Evolutionary conservation across 1,140 invertebrate genomes (phyloP).

Genomic region (Lordiphosa mommai): DNA sequence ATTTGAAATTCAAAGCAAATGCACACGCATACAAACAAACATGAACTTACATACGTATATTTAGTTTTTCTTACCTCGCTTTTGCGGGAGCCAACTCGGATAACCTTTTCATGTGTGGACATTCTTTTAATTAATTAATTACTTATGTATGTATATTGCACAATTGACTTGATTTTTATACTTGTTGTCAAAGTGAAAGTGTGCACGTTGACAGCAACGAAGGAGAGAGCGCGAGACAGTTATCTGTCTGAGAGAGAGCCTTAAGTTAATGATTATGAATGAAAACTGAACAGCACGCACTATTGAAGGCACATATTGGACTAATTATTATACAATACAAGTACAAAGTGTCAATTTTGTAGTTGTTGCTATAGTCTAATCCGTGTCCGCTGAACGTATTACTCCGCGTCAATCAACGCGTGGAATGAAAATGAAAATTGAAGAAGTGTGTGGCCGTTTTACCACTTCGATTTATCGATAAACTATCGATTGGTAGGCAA

Average conservation of each 20-base stretch:
- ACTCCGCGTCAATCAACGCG: too few species aligned
- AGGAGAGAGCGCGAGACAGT: conserved; percentile 4
- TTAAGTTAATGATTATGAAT: conserved; percentile 43
- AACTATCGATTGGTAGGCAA: background rate
- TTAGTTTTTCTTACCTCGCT: conserved; percentile 82
- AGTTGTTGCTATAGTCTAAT: conserved; percentile 13
- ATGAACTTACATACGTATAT: conserved; percentile 26
- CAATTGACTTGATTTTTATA: conserved; percentile 38
- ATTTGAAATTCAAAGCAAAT: conserved; percentile 63
- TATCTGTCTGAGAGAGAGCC: too few species aligned
- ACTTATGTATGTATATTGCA: conserved; percentile 45
- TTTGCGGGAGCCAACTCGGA: conserved; percentile 84
- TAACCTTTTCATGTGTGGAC: conserved; percentile 76
- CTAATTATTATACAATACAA: conserved; percentile 59
- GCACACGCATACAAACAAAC: conserved; percentile 25
- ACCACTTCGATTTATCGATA: too few species aligned
- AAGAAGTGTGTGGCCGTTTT: background rate
- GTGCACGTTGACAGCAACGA: conserved; percentile 22
- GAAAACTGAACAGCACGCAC: conserved; percentile 46
- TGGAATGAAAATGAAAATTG: too few species aligned
- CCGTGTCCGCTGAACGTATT: too few species aligned
- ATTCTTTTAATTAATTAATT: conserved; percentile 35
- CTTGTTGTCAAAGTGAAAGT: conserved; percentile 54
- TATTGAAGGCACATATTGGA: conserved; percentile 54
- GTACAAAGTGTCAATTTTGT: conserved; percentile 26